Evolutionary conservation across 2,797 vertebrate species (phyloP).

Genomic region (Sebastes hubbsi): DNA sequence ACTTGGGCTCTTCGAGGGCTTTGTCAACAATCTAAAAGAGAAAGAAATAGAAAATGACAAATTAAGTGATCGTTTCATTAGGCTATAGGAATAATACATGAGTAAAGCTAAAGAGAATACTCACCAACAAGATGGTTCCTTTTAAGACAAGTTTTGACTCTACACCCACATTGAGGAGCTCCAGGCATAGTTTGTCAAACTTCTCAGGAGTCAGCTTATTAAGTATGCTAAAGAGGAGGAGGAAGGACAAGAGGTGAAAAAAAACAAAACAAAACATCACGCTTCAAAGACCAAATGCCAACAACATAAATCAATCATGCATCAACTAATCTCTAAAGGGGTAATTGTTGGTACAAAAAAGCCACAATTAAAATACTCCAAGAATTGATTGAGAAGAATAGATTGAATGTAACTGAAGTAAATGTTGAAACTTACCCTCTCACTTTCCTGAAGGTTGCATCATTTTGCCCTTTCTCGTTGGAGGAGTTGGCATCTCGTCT

Average conservation of each 20-base stretch:
- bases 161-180: conserved; percentile 99
- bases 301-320: background rate
- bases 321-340: background rate
- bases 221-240: conserved; percentile 87
- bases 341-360: too few species aligned
- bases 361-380: background rate
- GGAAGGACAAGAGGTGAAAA: background rate
- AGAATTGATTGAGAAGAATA: background rate
- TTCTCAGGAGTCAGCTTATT: conserved; percentile 99
- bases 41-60: background rate
- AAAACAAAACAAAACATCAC: background rate
- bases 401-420: background rate
- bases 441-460: conserved; percentile 99
- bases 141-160: conserved; percentile 99
- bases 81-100: background rate
- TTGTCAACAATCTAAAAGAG: conserved; percentile 96
- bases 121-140: conserved; percentile 99
- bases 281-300: background rate
- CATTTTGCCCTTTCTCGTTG: conserved; percentile 96
- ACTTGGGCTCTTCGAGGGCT: conserved; percentile 99
- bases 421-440: conserved; percentile 87
- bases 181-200: conserved; percentile 99
- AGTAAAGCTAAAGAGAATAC: conserved; percentile 28
- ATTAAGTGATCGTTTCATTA: background rate
- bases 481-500: conserved; percentile 99